Percentiles rank a stretch among this genome's conserved stretches.
These are phyloP conservation scores for Anguilla japonica DNA, from an alignment of 2,113 vertebrate genomes.

Conservation along the genomic window DNA sequence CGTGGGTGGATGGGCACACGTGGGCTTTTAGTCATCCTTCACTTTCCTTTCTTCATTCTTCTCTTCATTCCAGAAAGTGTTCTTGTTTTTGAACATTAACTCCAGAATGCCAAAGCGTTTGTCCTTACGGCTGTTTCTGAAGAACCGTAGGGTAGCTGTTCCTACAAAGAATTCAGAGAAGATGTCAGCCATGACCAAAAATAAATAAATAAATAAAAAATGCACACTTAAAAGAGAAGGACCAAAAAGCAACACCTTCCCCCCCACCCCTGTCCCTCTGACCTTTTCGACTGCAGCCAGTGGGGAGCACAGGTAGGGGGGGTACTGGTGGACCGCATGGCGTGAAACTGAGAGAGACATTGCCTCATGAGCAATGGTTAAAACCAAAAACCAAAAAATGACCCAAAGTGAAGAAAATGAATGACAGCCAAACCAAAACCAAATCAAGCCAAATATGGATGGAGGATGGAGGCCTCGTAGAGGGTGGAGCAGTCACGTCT, in stretches of 20 bases:
- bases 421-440: constrained; percentile 1
- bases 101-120: background rate
- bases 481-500: background rate
- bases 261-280: background rate
- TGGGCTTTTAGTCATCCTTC: background rate
- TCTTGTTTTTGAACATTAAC: background rate
- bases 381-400: background rate
- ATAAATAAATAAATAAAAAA: background rate
- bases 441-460: constrained; percentile 2
- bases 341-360: background rate
- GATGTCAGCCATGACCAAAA: background rate
- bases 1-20: background rate
- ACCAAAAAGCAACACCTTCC: background rate
- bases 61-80: background rate
- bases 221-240: background rate
- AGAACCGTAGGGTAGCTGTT: background rate
- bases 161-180: background rate
- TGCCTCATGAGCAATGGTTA: background rate
- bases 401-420: background rate
- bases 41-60: background rate
- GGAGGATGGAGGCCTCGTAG: background rate
- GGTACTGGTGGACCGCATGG: background rate
- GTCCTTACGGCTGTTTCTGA: background rate
- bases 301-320: background rate
- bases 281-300: background rate